Evolutionary conservation across 2,888 invertebrate species (phyloP).

Genomic region (Tribolium freemani): DNA sequence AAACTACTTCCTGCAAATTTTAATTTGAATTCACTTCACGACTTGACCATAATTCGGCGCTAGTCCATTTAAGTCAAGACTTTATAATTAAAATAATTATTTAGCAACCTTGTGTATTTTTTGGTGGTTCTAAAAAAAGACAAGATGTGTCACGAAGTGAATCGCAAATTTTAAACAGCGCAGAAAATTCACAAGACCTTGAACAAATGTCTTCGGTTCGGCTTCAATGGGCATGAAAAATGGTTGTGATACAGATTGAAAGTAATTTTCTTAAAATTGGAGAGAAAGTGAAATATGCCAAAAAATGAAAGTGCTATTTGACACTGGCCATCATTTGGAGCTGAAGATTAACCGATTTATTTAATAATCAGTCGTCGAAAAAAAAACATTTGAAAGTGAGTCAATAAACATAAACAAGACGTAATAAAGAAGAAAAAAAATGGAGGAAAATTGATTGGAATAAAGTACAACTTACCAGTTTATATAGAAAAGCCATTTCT

Average conservation of each 20-base stretch:
- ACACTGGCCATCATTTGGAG: background rate
- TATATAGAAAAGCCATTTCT: conserved; percentile 49
- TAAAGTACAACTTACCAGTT: conserved; percentile 45
- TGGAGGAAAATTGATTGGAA: background rate
- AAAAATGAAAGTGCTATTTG: conserved; percentile 14
- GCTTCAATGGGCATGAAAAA: background rate
- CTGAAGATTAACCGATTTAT: background rate
- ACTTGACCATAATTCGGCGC: background rate
- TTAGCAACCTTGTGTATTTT: background rate
- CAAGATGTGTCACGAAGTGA: background rate
- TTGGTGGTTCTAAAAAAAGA: background rate
- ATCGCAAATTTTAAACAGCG: background rate
- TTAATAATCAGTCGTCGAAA: too few species aligned
- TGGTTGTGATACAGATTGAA: background rate
- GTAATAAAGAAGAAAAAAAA: background rate
- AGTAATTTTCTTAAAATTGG: background rate
- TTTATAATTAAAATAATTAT: background rate
- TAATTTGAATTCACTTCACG: background rate
- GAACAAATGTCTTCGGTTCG: background rate
- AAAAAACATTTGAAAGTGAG: background rate
- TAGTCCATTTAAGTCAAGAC: too few species aligned
- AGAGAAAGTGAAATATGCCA: conserved; percentile 4
- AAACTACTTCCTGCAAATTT: background rate
- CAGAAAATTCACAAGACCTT: background rate
- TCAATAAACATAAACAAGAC: background rate